Percentiles rank a stretch among this genome's conserved stretches.
phyloP scores from a whole-genome alignment of 2,113 vertebrate species.

The Grammomys dolichurus region DNA sequence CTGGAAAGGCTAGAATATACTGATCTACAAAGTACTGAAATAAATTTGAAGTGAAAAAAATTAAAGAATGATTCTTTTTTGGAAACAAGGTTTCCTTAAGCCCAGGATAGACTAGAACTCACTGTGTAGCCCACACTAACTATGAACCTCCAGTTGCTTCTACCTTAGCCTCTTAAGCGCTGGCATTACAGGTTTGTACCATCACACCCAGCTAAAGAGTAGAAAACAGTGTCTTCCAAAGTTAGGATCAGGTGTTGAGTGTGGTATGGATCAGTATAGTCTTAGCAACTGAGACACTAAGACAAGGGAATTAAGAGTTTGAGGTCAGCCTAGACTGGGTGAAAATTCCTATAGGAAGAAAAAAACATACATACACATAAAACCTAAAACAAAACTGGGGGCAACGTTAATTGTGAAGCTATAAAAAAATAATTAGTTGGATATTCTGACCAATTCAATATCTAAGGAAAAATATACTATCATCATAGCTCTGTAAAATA shows the following conservation, averaged over 20 bases:
- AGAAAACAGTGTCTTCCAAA: background rate
- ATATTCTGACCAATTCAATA: constrained; percentile 51
- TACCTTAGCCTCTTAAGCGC: background rate
- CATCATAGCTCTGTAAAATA: background rate
- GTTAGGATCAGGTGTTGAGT: background rate
- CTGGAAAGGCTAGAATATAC: constrained; percentile 24
- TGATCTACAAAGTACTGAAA: constrained; percentile 54
- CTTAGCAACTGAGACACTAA: background rate
- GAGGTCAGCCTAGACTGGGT: background rate
- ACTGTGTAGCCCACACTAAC: background rate
- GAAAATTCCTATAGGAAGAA: background rate
- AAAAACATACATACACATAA: background rate
- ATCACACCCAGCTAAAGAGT: background rate
- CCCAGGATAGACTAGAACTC: background rate
- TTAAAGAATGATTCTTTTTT: background rate
- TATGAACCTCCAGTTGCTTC: background rate
- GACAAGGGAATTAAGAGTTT: background rate
- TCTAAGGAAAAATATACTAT: constrained; percentile 7
- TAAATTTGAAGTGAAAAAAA: constrained; percentile 17
- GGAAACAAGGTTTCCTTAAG: background rate
- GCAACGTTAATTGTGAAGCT: constrained; percentile 36
- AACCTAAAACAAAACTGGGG: background rate
- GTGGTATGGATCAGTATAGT: background rate
- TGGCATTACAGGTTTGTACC: background rate
- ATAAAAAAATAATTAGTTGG: constrained; percentile 25